phyloP scores from a whole-genome alignment of 2,797 vertebrate genomes.

The Myotis findleyi region DNA sequence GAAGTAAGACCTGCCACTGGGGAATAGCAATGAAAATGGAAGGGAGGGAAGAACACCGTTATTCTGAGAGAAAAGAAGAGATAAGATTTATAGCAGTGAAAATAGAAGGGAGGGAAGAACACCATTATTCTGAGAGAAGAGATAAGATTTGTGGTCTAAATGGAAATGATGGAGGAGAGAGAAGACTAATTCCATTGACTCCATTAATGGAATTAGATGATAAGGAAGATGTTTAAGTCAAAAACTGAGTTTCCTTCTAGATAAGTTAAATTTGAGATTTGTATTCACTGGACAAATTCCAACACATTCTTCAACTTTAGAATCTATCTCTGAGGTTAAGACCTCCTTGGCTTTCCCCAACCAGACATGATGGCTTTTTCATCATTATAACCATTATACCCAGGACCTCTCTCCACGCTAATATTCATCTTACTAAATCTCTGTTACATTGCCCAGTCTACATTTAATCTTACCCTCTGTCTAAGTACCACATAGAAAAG shows the following conservation, averaged over 20 bases:
- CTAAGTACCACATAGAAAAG: neutral
- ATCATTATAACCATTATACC: fast-evolving
- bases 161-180: fast-evolving
- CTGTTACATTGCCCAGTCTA: neutral
- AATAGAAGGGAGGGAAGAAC: no score
- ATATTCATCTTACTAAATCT: neutral
- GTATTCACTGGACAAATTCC: neutral
- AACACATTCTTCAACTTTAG: neutral
- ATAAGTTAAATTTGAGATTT: neutral
- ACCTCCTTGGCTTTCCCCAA: neutral
- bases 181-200: neutral
- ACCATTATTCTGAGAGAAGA: neutral
- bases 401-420: neutral
- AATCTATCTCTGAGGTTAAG: neutral
- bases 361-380: fast-evolving
- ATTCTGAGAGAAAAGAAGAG: neutral
- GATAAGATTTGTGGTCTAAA: neutral
- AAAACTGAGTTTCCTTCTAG: neutral
- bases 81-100: neutral
- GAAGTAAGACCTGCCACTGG: fast-evolving
- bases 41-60: neutral
- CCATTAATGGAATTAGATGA: fast-evolving
- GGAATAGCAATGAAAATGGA: fast-evolving
- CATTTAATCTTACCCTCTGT: neutral
- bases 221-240: neutral